phyloP scores from a whole-genome alignment of 35 echinoderm and acorn worm species.

The Patiria miniata region DNA sequence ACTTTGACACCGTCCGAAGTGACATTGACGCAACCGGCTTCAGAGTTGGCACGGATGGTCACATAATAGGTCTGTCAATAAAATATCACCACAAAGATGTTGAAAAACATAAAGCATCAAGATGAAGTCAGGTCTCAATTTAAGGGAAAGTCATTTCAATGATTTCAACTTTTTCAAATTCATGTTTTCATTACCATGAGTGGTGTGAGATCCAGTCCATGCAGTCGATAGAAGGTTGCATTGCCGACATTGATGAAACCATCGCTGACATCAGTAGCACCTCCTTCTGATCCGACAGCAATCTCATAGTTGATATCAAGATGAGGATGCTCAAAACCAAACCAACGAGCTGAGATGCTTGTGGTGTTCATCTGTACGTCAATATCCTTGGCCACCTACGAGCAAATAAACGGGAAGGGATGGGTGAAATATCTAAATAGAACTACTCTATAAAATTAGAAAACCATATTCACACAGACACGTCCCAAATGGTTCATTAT shows the following conservation, averaged over 20 bases:
- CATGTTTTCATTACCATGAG: background rate
- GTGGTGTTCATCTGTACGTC: background rate
- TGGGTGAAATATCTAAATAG: background rate
- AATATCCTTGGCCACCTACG: background rate
- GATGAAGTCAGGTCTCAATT: background rate
- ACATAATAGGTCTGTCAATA: conserved; percentile 36
- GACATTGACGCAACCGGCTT: conserved; percentile 32
- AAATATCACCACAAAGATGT: too few relatives aligned
- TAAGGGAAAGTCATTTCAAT: background rate
- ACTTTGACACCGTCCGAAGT: conserved; percentile 49
- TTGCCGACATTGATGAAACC: conserved; percentile 11
- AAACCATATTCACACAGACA: background rate
- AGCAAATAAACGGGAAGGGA: background rate
- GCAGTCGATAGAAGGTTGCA: background rate
- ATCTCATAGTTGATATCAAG: conserved; percentile 46
- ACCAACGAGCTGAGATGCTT: conserved; percentile 25
- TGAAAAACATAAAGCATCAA: too few relatives aligned
- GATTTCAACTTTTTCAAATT: background rate
- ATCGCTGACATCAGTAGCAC: background rate
- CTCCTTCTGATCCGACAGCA: conserved; percentile 8
- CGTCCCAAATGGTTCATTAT: background rate
- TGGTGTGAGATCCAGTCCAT: background rate
- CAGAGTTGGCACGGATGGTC: conserved; percentile 23
- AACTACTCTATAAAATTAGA: background rate
- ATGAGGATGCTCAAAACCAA: conserved; percentile 48